phyloP scores from a whole-genome alignment of 2,888 invertebrate genomes.

The Hanleya hanleyi region DNA sequence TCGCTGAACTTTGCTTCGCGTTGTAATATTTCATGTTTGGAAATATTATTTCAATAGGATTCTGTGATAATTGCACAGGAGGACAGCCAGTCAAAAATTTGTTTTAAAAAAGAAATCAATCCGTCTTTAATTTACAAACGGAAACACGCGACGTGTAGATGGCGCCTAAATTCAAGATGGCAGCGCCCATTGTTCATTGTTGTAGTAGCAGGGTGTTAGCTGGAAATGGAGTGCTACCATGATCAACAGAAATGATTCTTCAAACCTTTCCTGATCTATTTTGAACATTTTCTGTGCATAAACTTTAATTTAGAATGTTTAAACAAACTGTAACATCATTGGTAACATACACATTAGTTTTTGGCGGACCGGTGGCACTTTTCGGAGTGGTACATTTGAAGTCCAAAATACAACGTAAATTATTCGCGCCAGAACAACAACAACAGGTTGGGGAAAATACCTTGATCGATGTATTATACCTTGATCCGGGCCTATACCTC shows the following conservation, averaged over 20 bases:
- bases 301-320: too few relatives aligned
- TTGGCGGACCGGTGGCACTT: conserved; percentile 27
- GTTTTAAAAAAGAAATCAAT: background rate
- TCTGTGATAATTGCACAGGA: too few relatives aligned
- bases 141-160: background rate
- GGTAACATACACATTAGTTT: conserved; percentile 26
- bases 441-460: too few relatives aligned
- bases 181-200: background rate
- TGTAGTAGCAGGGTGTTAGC: background rate
- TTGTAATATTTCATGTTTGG: background rate
- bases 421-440: background rate
- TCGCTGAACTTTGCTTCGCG: background rate
- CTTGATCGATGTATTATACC: too few relatives aligned
- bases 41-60: too few relatives aligned
- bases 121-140: background rate
- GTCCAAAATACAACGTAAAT: conserved; percentile 32
- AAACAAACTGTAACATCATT: too few relatives aligned
- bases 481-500: too few relatives aligned
- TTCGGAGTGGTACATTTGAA: conserved; percentile 32
- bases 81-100: too few relatives aligned
- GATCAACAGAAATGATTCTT: too few relatives aligned
- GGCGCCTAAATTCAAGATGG: background rate
- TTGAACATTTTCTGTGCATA: too few relatives aligned
- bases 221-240: too few relatives aligned
- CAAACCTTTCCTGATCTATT: too few relatives aligned